Evolutionary conservation across 2,113 vertebrate genomes (phyloP).

Genomic region (Anolis carolinensis): DNA sequence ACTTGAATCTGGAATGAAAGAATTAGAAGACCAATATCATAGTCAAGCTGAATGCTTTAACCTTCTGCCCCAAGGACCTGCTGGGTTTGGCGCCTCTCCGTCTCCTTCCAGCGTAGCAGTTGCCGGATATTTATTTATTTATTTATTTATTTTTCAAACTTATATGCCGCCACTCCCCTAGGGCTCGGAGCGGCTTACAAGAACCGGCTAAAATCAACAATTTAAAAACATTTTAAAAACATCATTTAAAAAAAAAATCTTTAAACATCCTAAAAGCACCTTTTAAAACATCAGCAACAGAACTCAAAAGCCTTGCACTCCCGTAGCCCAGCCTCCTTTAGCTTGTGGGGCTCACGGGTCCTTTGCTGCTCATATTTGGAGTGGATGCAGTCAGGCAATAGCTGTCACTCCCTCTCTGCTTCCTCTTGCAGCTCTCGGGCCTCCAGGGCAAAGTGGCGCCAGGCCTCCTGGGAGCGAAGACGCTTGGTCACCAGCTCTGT

Average conservation of each 20-base stretch:
- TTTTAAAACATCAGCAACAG: no score
- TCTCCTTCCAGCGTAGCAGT: slow-evolving; percentile 73
- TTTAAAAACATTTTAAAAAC: no score
- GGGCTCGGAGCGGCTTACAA: no score
- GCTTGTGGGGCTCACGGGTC: slow-evolving; percentile 67
- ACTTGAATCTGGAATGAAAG: slow-evolving; percentile 81
- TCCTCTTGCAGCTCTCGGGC: slow-evolving; percentile 73
- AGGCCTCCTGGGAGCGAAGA: slow-evolving; percentile 55
- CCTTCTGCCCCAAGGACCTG: slow-evolving; percentile 82
- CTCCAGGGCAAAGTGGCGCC: slow-evolving; percentile 65
- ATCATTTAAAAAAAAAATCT: no score
- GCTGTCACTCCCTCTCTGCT: slow-evolving; percentile 72
- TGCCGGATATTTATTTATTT: slow-evolving; percentile 78
- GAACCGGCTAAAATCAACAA: no score
- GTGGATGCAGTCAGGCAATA: slow-evolving; percentile 72
- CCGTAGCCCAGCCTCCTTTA: slow-evolving; percentile 50
- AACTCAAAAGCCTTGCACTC: slow-evolving; percentile 65
- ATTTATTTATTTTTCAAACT: no score
- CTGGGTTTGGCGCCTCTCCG: slow-evolving; percentile 66
- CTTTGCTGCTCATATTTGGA: slow-evolving; percentile 70
- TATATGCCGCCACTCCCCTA: no score
- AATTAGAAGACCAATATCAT: slow-evolving; percentile 80
- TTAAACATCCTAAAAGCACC: no score
- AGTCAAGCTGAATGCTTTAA: slow-evolving; percentile 84
- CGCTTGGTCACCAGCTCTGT: slow-evolving; percentile 76